These are phyloP conservation scores for Nemurella pictetii DNA, from an alignment of 2,888 invertebrate species.

Conservation along the genomic window DNA sequence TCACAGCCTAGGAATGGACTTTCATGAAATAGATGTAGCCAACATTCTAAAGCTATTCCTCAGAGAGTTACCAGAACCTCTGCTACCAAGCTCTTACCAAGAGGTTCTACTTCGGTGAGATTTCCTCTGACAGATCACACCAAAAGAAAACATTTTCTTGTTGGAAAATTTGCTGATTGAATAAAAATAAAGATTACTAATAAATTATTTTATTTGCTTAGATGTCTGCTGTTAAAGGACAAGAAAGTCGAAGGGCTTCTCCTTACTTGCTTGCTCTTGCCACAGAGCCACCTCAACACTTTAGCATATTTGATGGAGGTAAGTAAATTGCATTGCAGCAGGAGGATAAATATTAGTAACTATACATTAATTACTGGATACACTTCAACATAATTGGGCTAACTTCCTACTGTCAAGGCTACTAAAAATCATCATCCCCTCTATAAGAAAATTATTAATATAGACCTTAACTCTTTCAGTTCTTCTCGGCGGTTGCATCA, in stretches of 20 bases:
- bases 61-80: constrained; percentile 80
- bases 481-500: constrained; percentile 70
- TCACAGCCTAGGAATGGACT: constrained; percentile 48
- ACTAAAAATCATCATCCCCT: background rate
- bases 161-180: too few relatives aligned
- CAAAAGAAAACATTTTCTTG: background rate
- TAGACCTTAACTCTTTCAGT: too few relatives aligned
- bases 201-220: constrained; percentile 43
- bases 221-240: constrained; percentile 64
- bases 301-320: constrained; percentile 82
- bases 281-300: constrained; percentile 75
- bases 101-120: constrained; percentile 66
- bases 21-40: constrained; percentile 83
- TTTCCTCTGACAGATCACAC: background rate
- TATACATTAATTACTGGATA: too few relatives aligned
- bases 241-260: constrained; percentile 67
- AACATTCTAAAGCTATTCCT: constrained; percentile 84
- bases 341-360: too few relatives aligned
- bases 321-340: constrained; percentile 41
- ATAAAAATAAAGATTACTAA: too few relatives aligned
- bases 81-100: constrained; percentile 74
- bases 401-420: too few relatives aligned
- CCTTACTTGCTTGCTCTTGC: constrained; percentile 70
- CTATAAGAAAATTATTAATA: too few relatives aligned
- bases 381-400: too few relatives aligned